Base-by-base conservation (phyloP, 2,797 vertebrate genomes). In the Thamnophis elegans region DNA sequence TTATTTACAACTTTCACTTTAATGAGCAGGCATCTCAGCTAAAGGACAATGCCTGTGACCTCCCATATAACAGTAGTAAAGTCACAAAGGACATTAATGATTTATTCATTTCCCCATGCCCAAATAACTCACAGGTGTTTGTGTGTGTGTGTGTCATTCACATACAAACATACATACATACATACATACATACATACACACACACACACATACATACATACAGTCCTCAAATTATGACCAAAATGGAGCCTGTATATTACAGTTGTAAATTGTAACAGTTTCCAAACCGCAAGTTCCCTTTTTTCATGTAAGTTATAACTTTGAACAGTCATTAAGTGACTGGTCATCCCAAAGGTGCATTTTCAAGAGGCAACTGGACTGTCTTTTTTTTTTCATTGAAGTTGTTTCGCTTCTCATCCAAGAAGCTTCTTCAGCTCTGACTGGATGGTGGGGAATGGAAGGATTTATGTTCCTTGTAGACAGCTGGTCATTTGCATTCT, bases 1-100 rank as follows among this genome's bases (percentile, higher is more conserved):
- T 89, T 89, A 55, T 85, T 92, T 85, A 85, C 36, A 89, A 85
- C 73, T 56, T 87, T 56, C 51, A 85, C 62, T 89, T 92, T 92
- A 92, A 89, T 85, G 68, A 85, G 18, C 14, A 65, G 16, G 51
- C 32, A 56, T 58, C 86, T 55, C 55, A 95, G 85, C 13, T 90
- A 93, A 94, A 89, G 25, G 28, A 92, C 65, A 92, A 88, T 91
- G 85, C 26, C 88, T 91, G 18, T 5, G 55, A 16, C 4, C 87
- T 0, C 94, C 94, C 93, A 62, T 25, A 91, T 1, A 89, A 16
- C 91, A 93, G 87, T 51, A 8, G 1, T 68, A 65, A 89, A 91
- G 73, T 65, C 87, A 65, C 47, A 90, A 94, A 91, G 36, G 22
- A 32, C 94, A 92, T 85, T 65, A 55, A 36, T 53, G 55, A 56